These are phyloP conservation scores for Caenorhabditis remanei DNA, from an alignment of 1,140 invertebrate species.

Conservation along the genomic window DNA sequence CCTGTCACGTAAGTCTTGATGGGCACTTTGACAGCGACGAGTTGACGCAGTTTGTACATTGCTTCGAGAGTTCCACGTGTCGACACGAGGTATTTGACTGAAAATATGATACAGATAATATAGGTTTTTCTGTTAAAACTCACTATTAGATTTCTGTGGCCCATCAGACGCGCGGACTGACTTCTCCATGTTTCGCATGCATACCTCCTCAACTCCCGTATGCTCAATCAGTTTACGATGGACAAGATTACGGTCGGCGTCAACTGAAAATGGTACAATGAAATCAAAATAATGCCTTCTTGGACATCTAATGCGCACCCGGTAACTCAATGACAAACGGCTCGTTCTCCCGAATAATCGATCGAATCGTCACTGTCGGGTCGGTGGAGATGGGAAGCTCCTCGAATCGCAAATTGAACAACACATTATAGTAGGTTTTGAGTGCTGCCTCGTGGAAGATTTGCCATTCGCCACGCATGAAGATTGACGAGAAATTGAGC, in stretches of 20 bases:
- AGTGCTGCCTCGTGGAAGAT: slow-evolving; percentile 48
- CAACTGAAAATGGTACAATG: background rate
- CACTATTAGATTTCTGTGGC: slow-evolving; percentile 10
- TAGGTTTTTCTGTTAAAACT: background rate
- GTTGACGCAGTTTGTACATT: slow-evolving; percentile 40
- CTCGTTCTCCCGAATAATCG: slow-evolving; percentile 33
- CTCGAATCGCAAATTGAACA: slow-evolving; percentile 59
- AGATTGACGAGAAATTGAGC: slow-evolving; percentile 40
- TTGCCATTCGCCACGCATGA: slow-evolving; percentile 58
- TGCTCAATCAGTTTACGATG: slow-evolving; percentile 25
- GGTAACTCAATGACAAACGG: slow-evolving; percentile 60
- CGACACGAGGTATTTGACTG: slow-evolving; percentile 6
- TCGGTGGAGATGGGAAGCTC: slow-evolving; percentile 30
- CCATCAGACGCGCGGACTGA: background rate
- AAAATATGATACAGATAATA: background rate
- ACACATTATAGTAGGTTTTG: slow-evolving; percentile 54
- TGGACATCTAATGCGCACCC: background rate
- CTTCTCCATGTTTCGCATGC: slow-evolving; percentile 41
- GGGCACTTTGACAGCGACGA: slow-evolving; percentile 29
- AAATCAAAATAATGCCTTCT: background rate
- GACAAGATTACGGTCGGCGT: background rate
- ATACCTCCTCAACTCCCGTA: slow-evolving; percentile 39
- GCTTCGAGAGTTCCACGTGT: slow-evolving; percentile 54
- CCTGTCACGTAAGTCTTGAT: slow-evolving; percentile 27
- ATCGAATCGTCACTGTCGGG: background rate